Conservation (phyloP, 2,797 vertebrate genomes). For the Microctenopoma stevenorrisi region DNA sequence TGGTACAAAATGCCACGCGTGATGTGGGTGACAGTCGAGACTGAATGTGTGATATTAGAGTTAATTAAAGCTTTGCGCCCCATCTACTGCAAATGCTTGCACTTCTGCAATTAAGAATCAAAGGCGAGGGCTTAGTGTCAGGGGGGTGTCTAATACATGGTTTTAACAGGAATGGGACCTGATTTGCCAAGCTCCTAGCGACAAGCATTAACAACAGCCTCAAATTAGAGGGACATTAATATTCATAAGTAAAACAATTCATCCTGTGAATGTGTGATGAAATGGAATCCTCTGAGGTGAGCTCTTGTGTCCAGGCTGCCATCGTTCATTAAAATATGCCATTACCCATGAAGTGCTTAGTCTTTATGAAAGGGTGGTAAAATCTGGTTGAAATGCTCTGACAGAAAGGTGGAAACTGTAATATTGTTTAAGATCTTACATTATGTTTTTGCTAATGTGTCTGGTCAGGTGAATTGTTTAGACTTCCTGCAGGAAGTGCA, state of each 20-base stretch:
- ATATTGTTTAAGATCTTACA: constrained; percentile 57
- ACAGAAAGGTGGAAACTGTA: constrained; percentile 70
- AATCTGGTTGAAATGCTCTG: constrained; percentile 70
- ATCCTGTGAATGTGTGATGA: constrained; percentile 85
- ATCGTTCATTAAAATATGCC: constrained; percentile 87
- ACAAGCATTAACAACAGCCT: constrained; percentile 90
- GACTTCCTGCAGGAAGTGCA: constrained; percentile 6
- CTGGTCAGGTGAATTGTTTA: constrained; percentile 20
- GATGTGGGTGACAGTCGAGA: constrained; percentile 87
- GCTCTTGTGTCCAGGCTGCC: constrained; percentile 80
- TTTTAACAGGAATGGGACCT: constrained; percentile 88
- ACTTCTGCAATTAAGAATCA: constrained; percentile 91
- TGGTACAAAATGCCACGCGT: constrained; percentile 81
- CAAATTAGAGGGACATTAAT: constrained; percentile 90
- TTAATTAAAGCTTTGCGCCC: constrained; percentile 91
- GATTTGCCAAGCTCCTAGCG: constrained; percentile 89
- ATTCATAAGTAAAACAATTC: constrained; percentile 91
- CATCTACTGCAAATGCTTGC: constrained; percentile 87
- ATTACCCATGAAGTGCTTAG: constrained; percentile 87
- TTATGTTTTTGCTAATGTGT: constrained; percentile 31
- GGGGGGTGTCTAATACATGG: constrained; percentile 87
- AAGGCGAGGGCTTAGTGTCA: constrained; percentile 90
- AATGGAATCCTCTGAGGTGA: constrained; percentile 87
- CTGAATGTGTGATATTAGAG: constrained; percentile 89
- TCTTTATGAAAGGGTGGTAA: constrained; percentile 81